Conservation (phyloP, 1,140 invertebrate species). For the Bilobella aurantiaca region DNA sequence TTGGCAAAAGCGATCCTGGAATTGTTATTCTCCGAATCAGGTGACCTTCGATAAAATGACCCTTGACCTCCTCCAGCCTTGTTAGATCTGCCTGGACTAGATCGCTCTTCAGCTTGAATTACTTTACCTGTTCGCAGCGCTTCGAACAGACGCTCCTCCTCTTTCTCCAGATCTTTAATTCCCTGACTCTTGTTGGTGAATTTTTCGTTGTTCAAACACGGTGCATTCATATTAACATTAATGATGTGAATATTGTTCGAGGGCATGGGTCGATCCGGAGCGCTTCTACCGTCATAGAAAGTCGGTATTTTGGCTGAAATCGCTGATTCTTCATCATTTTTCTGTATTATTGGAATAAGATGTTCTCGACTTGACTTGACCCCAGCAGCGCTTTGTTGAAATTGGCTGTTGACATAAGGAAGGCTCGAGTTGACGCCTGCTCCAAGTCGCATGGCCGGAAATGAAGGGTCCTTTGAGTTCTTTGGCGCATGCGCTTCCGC, state of each 20-base stretch:
- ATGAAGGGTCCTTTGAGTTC: not conserved
- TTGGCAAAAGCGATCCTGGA: constrained; percentile 40
- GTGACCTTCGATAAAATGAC: not conserved
- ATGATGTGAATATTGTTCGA: constrained; percentile 1
- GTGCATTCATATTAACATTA: constrained; percentile 1
- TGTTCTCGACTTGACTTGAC: constrained; percentile 3
- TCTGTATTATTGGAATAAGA: constrained; percentile 4
- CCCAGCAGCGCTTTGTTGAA: not conserved
- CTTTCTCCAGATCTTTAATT: constrained; percentile 57
- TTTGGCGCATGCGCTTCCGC: not conserved
- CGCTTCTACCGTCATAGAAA: not conserved
- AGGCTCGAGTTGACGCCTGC: not conserved
- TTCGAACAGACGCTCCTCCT: constrained; percentile 66
- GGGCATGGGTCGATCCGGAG: constrained; percentile 32
- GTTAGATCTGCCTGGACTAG: not conserved
- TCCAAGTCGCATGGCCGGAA: not conserved
- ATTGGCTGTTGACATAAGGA: not conserved
- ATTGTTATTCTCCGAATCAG: not conserved
- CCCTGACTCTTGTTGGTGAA: constrained; percentile 18
- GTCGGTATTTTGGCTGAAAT: not conserved
- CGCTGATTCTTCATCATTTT: not conserved
- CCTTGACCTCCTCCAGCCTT: too few relatives aligned
- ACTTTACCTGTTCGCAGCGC: constrained; percentile 58
- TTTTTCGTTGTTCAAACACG: not conserved
- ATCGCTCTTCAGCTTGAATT: not conserved